A percentile compares a stretch with the other conserved stretches of the same genome.
These are phyloP conservation scores for Synchiropus splendidus DNA, from an alignment of 2,113 vertebrate genomes.

Conservation along the genomic window DNA sequence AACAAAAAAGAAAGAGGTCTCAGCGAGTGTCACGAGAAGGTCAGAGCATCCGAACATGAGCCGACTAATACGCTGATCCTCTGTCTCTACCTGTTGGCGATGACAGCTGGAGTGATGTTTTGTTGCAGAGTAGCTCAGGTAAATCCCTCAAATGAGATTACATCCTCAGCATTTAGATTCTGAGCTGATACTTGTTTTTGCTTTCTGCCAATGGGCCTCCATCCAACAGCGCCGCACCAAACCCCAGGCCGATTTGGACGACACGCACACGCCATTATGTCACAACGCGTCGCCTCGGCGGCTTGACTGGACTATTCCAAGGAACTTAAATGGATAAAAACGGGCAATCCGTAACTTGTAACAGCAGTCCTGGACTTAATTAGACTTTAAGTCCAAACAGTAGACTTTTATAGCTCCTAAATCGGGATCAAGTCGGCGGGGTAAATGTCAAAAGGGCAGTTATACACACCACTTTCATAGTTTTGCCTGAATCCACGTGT, in stretches of 20 bases:
- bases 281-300: background rate
- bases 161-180: slow-evolving; percentile 9
- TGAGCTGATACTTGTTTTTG: slow-evolving; percentile 14
- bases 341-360: too few relatives aligned
- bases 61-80: too few relatives aligned
- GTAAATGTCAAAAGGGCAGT: too few relatives aligned
- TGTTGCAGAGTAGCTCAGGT: too few relatives aligned
- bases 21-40: background rate
- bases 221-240: slow-evolving; percentile 5
- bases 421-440: slow-evolving; percentile 1
- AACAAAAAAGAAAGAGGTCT: background rate
- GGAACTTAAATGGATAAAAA: slow-evolving; percentile 19
- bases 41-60: slow-evolving; percentile 1
- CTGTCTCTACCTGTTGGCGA: too few relatives aligned
- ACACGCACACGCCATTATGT: slow-evolving; percentile 8
- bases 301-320: slow-evolving; percentile 5
- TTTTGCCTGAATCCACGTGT: too few relatives aligned
- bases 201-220: background rate
- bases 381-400: slow-evolving; percentile 1
- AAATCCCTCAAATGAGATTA: slow-evolving; percentile 37
- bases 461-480: too few relatives aligned
- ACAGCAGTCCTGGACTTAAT: too few relatives aligned
- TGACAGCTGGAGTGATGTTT: too few relatives aligned
- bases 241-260: slow-evolving; percentile 3
- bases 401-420: background rate